Evolutionary conservation across 2,888 invertebrate genomes (phyloP), one percentile per base, ranked within the genome.

Genomic region (Neocrepidodera transversa): DNA sequence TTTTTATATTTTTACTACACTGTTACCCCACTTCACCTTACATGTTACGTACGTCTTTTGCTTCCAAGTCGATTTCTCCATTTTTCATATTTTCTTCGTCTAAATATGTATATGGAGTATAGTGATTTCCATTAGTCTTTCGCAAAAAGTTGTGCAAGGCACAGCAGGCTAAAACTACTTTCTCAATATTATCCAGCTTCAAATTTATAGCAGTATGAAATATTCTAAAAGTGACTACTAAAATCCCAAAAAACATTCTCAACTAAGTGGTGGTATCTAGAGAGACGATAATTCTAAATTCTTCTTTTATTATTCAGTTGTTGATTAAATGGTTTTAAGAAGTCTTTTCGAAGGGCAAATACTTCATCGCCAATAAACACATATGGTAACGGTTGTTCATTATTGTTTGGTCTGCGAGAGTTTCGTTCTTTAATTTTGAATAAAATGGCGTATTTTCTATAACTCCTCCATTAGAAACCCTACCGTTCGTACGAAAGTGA

Each of bases 351-450:
- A 16, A 48, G 30, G 16, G 30, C 17, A 20, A 48, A 48, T 30
- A 30, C 48, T 16, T 48, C 28, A 48, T 48, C 48, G 5, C 18
- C 48, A 48, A 14, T 16, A 16, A 48, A 48, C 16, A 48, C 48
- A 48, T 10, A 48, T 8, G 28, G 48, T 7, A 48, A 13, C 20
- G 14, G 6, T 26, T 47, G n/a, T 26, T 26, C 2, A 14, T 28
- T 47, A 47, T 26, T 47, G 7, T 28, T 23, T 36, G 36, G 14
- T 36, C 2, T 13, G 14, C 13, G 13, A 36, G 36, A 36, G 36
- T 36, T 5, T 6, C 13, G 36, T 36, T 36, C 14, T 14, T 36
- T 36, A 36, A 36, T 36, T 36, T 36, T 13, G 6, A 2, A 13
- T 13, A 36, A 36, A 36, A 6, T 23, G 3, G 26, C 26, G n/a